Conservation (phyloP, 2,888 invertebrate genomes). For the Myathropa florea region DNA sequence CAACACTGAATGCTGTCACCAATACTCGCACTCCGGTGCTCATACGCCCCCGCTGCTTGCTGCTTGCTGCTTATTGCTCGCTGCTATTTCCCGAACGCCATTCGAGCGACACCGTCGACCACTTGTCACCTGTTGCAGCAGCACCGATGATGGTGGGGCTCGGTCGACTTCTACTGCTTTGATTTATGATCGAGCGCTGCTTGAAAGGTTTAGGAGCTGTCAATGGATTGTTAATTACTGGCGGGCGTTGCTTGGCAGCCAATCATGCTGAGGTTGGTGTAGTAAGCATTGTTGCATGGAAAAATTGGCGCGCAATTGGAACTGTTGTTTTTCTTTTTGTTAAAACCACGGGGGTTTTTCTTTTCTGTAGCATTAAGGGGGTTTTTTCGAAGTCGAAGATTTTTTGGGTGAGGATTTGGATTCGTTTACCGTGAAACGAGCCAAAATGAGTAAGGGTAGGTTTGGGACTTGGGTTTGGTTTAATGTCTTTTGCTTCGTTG, state of each 20-base stretch:
- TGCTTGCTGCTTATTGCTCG: neutral
- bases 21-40: conserved; percentile 23
- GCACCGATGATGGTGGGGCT: neutral
- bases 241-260: conserved; percentile 20
- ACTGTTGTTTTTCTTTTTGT: neutral
- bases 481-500: too few species aligned
- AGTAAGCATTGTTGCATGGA: conserved; percentile 1
- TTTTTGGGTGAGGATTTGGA: neutral
- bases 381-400: too few species aligned
- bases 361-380: neutral
- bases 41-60: conserved; percentile 36
- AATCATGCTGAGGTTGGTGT: neutral
- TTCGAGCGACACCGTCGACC: neutral
- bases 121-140: conserved; percentile 35
- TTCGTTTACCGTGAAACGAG: neutral
- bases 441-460: neutral
- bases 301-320: conserved; percentile 14
- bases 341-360: conserved; percentile 7
- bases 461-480: neutral
- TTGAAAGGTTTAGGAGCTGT: conserved; percentile 43
- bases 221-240: conserved; percentile 30
- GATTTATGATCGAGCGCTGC: conserved; percentile 29
- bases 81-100: conserved; percentile 23
- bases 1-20: neutral
- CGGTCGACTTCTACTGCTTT: conserved; percentile 18